Base-by-base conservation (phyloP, 2,888 invertebrate species). In the Diarsia mendica region DNA sequence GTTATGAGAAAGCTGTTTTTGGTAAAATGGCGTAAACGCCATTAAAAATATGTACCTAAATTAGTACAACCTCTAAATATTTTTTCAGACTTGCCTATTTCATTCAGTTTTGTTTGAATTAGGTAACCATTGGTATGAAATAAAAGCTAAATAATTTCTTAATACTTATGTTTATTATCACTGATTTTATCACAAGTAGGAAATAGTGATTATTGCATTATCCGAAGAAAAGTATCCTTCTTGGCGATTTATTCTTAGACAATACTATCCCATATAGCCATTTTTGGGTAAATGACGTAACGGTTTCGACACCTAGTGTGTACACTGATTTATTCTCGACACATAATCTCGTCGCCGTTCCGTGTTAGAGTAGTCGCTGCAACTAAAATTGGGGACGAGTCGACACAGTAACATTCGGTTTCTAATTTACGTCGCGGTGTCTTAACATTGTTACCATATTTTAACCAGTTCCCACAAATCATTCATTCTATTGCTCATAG, bases 111-210 rank as follows among this genome's bases (percentile, higher is more conserved):
- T 53, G 1, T 51, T 28, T 18, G 44, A 5, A 18, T 20, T 20
- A 11, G 53, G 18, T 8, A 20, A 48, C 0, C 18, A 33, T 33
- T n/a, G 11, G 11, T 18, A 9, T 58, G 28, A 77, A 75, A 66
- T 20, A 65, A 46, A 51, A 15, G 11, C 8, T 11, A 18, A 3
- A 51, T 23, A 51, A 15, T 1, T 44, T 13, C 1, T 15, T 0
- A 20, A 20, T 28, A 61, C 51, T 33, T 39, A 48, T 0, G 3
- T 67, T 77, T 67, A 67, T 39, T 63, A 63, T 53, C 48, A 68
- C 69, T 44, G 18, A 18, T 13, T 78, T 63, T 10, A 53, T 75
- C 75, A 75, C 23, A 23, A 23, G 46, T 39, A 11, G 23, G 11
- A 53, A 64, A 44, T 60, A 28, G 10, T n/a, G 13, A 39, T 39